Conservation (phyloP, 2,888 invertebrate species). For the Trimorus sp. region DNA sequence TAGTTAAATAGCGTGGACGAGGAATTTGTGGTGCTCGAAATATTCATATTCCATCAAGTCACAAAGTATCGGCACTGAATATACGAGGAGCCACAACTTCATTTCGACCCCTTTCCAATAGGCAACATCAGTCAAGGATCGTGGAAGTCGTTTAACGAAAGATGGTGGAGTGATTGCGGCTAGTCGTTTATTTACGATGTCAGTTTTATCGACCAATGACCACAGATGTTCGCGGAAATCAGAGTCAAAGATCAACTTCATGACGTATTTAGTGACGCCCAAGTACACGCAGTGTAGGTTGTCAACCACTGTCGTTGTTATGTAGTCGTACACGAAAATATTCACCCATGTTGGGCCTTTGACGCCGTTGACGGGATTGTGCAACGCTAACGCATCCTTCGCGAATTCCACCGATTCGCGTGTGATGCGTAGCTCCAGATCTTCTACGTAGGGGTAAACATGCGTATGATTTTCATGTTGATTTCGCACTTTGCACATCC, state of each 20-base stretch:
- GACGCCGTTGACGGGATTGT: slow-evolving; percentile 37
- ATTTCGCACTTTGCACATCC: slow-evolving; percentile 32
- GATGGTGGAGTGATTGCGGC: neutral
- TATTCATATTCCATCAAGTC: neutral
- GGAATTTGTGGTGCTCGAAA: slow-evolving; percentile 15
- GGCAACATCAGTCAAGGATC: neutral
- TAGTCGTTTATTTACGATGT: neutral
- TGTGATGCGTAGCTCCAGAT: slow-evolving; percentile 28
- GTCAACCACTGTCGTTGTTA: too few species aligned
- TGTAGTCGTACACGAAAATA: too few species aligned
- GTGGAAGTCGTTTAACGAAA: slow-evolving; percentile 11
- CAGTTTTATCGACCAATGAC: neutral
- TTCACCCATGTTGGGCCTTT: too few species aligned
- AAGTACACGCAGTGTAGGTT: slow-evolving; percentile 13
- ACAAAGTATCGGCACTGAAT: slow-evolving; percentile 7
- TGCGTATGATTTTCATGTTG: too few species aligned
- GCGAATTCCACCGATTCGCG: slow-evolving; percentile 10
- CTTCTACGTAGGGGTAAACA: slow-evolving; percentile 22
- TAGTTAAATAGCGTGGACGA: slow-evolving; percentile 1
- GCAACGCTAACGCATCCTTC: neutral
- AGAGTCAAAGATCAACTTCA: slow-evolving; percentile 50
- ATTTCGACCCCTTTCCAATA: slow-evolving; percentile 12
- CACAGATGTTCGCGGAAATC: neutral
- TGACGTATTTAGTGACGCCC: slow-evolving; percentile 51
- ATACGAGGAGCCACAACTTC: slow-evolving; percentile 6